Evolutionary conservation across 2,888 invertebrate genomes (phyloP).

Genomic region (Hetaerina titia): DNA sequence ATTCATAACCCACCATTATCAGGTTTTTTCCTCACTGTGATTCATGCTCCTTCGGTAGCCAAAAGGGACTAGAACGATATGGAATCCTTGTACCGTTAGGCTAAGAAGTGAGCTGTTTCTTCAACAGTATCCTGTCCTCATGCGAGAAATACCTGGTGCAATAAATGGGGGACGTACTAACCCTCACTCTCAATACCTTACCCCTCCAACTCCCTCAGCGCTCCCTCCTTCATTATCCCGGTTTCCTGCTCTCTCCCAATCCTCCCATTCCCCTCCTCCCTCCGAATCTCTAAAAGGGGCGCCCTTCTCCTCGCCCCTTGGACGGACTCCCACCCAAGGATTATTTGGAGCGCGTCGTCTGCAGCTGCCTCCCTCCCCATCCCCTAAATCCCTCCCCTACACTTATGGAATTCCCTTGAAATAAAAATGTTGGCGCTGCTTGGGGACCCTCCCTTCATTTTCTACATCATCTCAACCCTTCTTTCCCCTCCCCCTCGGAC

Average conservation of each 20-base stretch:
- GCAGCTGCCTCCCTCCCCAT: constrained; percentile 22
- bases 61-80: background rate
- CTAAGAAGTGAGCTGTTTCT: background rate
- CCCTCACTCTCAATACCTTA: background rate
- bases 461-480: background rate
- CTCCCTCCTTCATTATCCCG: background rate
- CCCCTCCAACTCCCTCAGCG: background rate
- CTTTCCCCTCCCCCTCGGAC: background rate
- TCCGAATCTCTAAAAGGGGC: background rate
- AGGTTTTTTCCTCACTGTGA: background rate
- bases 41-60: background rate
- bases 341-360: constrained; percentile 54
- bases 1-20: background rate
- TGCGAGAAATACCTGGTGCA: background rate
- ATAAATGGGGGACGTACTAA: background rate
- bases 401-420: background rate
- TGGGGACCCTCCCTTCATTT: background rate
- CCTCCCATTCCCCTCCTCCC: background rate
- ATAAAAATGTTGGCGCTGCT: background rate
- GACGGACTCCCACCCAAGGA: constrained; percentile 27
- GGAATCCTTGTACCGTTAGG: background rate
- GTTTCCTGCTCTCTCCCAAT: background rate
- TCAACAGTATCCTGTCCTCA: background rate
- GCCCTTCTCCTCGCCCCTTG: background rate
- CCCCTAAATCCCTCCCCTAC: background rate